These are phyloP conservation scores for Nestor notabilis DNA, from an alignment of 2,113 vertebrate genomes.

Conservation along the genomic window DNA sequence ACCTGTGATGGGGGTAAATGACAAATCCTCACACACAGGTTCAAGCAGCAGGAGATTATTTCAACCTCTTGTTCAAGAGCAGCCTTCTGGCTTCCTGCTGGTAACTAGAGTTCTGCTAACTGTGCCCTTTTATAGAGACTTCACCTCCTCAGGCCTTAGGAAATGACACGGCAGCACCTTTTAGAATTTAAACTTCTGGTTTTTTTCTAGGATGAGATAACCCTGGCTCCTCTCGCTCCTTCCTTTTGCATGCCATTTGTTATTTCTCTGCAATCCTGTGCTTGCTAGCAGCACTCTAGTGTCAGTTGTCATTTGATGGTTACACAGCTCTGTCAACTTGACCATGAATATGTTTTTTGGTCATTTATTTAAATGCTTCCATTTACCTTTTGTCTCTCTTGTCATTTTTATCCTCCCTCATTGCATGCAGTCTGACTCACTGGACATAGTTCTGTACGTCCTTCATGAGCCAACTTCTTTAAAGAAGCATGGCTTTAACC, in stretches of 20 bases:
- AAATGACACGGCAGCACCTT: neutral
- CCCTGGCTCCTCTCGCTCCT: neutral
- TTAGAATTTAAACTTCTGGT: neutral
- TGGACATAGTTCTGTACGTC: neutral
- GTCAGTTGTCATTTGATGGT: neutral
- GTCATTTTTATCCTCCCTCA: neutral
- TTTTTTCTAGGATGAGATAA: conserved; percentile 1
- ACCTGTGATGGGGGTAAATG: neutral
- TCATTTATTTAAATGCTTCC: conserved; percentile 11
- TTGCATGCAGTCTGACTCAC: neutral
- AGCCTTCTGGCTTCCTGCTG: neutral
- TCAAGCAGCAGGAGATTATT: neutral
- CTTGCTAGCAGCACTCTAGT: neutral
- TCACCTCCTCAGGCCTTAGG: neutral
- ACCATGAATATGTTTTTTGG: neutral
- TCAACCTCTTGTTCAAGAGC: neutral
- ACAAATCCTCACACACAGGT: neutral
- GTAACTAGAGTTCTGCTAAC: neutral
- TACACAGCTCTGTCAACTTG: neutral
- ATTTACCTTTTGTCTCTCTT: neutral
- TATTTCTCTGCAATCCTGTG: neutral
- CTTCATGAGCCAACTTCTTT: neutral
- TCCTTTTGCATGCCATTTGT: neutral
- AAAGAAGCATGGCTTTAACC: neutral
- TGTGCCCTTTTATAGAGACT: neutral